A percentile compares a stretch with the other conserved stretches of the same genome.
These are phyloP conservation scores for Acanthosepion lycidas DNA, from an alignment of 2,888 invertebrate species.

Conservation along the genomic window DNA sequence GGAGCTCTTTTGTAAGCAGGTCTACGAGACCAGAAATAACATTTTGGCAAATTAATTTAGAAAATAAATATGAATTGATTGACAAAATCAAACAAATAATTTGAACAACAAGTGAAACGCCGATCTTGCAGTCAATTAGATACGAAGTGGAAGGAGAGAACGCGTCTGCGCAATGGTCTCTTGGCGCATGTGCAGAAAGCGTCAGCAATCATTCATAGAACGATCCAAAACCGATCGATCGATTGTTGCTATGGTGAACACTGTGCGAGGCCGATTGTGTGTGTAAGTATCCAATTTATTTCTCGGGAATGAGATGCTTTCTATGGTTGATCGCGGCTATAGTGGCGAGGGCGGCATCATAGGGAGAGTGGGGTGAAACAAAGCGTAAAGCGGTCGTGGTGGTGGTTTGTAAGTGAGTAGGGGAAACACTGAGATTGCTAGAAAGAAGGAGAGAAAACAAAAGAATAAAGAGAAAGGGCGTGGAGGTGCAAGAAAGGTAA, in stretches of 20 bases:
- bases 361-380: not conserved
- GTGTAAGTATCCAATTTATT: slow-evolving; percentile 33
- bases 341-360: not conserved
- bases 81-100: not conserved
- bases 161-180: not conserved
- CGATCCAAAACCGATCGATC: slow-evolving; percentile 33
- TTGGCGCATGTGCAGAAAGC: not conserved
- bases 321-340: not conserved
- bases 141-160: not conserved
- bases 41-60: no score
- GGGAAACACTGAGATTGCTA: not conserved
- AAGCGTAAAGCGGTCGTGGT: no score
- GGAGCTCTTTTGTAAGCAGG: no score
- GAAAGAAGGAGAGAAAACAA: not conserved
- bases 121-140: not conserved
- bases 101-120: slow-evolving; percentile 6
- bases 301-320: not conserved
- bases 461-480: no score
- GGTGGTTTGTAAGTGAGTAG: not conserved
- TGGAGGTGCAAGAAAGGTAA: no score
- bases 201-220: not conserved
- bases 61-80: no score
- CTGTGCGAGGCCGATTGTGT: not conserved
- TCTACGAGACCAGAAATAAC: no score
- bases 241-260: slow-evolving; percentile 15